phyloP scores from a whole-genome alignment of 2,113 vertebrate species.

The Engraulis encrasicolus region DNA sequence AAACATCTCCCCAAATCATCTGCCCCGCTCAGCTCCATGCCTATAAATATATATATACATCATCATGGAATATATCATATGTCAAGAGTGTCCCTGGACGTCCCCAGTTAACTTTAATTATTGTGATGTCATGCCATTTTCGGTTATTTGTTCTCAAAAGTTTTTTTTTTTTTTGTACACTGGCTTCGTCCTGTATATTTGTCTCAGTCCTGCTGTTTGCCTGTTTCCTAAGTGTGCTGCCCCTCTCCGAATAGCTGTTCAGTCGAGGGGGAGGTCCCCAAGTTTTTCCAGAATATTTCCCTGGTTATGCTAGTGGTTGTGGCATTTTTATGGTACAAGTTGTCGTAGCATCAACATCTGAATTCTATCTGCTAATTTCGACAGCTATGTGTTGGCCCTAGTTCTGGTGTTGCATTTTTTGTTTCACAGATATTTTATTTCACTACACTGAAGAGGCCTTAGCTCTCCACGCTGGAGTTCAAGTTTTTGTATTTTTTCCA shows the following conservation, averaged over 20 bases:
- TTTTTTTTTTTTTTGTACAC: constrained; percentile 17
- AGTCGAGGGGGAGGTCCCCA: background rate
- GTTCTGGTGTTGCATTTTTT: background rate
- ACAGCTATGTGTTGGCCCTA: background rate
- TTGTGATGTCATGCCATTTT: constrained; percentile 12
- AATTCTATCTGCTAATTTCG: background rate
- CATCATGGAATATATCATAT: background rate
- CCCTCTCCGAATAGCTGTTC: background rate
- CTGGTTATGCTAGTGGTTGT: background rate
- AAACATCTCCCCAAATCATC: background rate
- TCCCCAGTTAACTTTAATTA: background rate
- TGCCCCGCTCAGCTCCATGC: background rate
- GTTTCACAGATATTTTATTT: background rate
- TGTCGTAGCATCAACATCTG: background rate
- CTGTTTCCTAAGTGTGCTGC: background rate
- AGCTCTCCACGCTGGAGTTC: constrained; percentile 54
- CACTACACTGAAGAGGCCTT: constrained; percentile 72
- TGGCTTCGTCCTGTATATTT: background rate
- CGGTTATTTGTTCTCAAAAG: background rate
- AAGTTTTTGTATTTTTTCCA: background rate
- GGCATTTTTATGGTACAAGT: background rate
- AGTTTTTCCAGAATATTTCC: background rate
- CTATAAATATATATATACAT: background rate
- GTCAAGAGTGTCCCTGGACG: background rate
- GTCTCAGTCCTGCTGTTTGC: background rate